Conservation (phyloP, 2,113 vertebrate species). For the Phocoena sinus region DNA sequence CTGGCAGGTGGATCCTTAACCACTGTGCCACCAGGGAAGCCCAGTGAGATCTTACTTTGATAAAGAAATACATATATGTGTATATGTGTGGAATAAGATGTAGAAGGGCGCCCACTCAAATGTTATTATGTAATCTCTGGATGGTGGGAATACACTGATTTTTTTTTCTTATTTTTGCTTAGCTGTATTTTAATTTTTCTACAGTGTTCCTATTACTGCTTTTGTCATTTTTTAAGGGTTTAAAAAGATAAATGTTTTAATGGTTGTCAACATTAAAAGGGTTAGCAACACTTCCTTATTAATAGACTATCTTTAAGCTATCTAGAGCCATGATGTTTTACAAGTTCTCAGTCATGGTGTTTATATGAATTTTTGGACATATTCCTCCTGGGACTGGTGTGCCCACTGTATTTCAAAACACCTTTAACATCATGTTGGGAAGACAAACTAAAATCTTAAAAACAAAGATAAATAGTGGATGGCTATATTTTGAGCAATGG, state of each 20-base stretch:
- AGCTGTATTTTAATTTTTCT: not conserved
- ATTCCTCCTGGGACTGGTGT: not conserved
- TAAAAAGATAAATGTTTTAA: not conserved
- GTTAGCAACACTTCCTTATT: not conserved
- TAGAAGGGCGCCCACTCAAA: not conserved
- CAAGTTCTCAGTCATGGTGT: not conserved
- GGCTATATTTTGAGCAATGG: not conserved
- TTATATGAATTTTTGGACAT: not conserved
- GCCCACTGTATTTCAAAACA: not conserved
- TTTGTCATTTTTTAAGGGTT: not conserved
- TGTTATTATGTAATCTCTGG: not conserved
- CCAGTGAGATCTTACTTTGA: not conserved
- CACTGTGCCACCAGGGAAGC: too few relatives aligned
- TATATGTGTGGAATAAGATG: not conserved
- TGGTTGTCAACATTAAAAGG: not conserved
- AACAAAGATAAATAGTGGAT: not conserved
- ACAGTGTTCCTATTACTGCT: not conserved
- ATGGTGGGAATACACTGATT: not conserved
- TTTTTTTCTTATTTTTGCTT: not conserved
- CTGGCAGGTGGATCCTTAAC: too few relatives aligned
- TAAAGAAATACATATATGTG: not conserved
- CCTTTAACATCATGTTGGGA: not conserved
- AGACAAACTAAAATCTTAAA: not conserved
- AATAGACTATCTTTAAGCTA: not conserved
- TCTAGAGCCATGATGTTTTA: not conserved